Base-by-base conservation (phyloP, 2,113 vertebrate species). In the Oncorhynchus tshawytscha region DNA sequence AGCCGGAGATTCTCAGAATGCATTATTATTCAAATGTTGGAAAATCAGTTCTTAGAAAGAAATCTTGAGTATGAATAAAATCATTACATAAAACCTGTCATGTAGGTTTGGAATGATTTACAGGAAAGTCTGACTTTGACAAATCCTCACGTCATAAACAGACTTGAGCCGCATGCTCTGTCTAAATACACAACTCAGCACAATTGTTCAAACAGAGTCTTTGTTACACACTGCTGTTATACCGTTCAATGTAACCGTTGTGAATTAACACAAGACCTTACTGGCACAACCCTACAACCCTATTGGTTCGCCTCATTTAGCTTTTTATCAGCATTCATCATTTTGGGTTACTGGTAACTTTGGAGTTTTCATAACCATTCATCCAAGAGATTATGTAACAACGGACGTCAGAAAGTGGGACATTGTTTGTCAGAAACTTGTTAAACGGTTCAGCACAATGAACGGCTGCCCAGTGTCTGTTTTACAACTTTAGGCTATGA, bases 381-480 rank as follows among this genome's bases (percentile, higher is more conserved):
- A 12, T 57, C 45, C 45, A 54, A 67, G 64, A 59, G 22, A 24
- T 78, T 72, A 72, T 12, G 31, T 39, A 73, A 73, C 48, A 16
- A 29, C n/a, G 18, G 49, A 73, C 71, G 65, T 72, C 76, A 67
- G 70, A 77, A 71, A 59, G 57, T 29, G 25, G 25, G 59, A 54
- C 69, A 65, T 65, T 67, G 69, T 67, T 72, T 12, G 59, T 72
- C 70, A 72, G 76, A 72, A 71, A 29, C 39, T 45, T 77, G 45
- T 71, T 66, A 77, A 71, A 77, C 25, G n/a, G 24, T 22, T 66
- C 31, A 67, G 70, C n/a, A 27, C 22, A 49, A 51, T n/a, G 39
- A 49, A 27, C 73, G 1, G 20, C 25, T 67, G 65, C 25, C 65
- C 48, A 75, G 16, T 27, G 18, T 67, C 64, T 67, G 49, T 75